Evolutionary conservation across 2,113 vertebrate genomes (phyloP).

Genomic region (Clinocottus analis): DNA sequence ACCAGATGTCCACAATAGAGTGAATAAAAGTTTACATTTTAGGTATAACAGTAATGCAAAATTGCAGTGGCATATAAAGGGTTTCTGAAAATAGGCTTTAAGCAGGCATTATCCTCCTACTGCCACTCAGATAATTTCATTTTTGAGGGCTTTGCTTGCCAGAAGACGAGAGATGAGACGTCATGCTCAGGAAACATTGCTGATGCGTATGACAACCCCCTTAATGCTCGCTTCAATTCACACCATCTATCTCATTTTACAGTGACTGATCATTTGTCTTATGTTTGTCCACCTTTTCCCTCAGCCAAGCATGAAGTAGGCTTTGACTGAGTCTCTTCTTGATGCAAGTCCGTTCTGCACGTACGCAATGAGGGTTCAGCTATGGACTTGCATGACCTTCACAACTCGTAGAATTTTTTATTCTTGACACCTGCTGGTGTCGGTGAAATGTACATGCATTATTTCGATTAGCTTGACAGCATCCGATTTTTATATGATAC

Average conservation of each 20-base stretch:
- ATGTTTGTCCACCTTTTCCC: constrained; percentile 72
- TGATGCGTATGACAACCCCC: constrained; percentile 57
- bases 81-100: constrained; percentile 16
- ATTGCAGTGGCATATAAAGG: not conserved
- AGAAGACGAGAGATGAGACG: too few species aligned
- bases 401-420: not conserved
- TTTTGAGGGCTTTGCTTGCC: constrained; percentile 37
- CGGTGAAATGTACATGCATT: not conserved
- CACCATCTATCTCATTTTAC: constrained; percentile 73
- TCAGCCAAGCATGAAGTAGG: constrained; percentile 72
- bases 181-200: constrained; percentile 55
- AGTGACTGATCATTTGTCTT: constrained; percentile 71
- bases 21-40: not conserved
- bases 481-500: not conserved
- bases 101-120: constrained; percentile 46
- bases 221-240: constrained; percentile 67
- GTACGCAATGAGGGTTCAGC: constrained; percentile 35
- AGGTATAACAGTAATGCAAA: not conserved
- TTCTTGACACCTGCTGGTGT: not conserved
- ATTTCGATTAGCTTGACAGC: constrained; percentile 6
- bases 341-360: constrained; percentile 44
- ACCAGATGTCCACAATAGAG: not conserved
- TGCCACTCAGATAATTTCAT: constrained; percentile 52
- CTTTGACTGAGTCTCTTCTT: constrained; percentile 32
- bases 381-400: constrained; percentile 25